Evolutionary conservation across 2,888 invertebrate species (phyloP).

Genomic region (Melinaea menophilus): DNA sequence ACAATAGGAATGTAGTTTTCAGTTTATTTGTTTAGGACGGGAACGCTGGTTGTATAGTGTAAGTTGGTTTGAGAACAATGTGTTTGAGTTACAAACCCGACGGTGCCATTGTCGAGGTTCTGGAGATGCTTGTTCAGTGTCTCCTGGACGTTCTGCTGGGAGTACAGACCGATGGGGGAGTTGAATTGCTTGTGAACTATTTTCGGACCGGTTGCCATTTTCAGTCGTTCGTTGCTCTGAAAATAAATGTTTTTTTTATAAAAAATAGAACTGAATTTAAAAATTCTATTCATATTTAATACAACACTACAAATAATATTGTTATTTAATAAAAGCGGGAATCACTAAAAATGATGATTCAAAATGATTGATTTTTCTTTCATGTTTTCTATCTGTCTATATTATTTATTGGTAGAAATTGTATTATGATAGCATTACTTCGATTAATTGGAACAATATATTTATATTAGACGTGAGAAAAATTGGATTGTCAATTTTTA

Average conservation of each 20-base stretch:
- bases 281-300: too few species aligned
- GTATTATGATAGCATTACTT: constrained; percentile 12
- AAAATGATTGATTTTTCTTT: background rate
- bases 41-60: constrained; percentile 14
- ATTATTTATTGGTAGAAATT: constrained; percentile 5
- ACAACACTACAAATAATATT: too few species aligned
- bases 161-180: constrained; percentile 91
- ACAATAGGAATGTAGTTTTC: constrained; percentile 16
- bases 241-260: constrained; percentile 35
- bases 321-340: too few species aligned
- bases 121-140: constrained; percentile 87
- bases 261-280: too few species aligned
- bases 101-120: constrained; percentile 86
- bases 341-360: background rate
- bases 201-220: constrained; percentile 84
- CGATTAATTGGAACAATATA: constrained; percentile 30
- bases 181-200: constrained; percentile 94
- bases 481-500: constrained; percentile 63
- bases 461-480: constrained; percentile 41
- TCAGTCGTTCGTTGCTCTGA: constrained; percentile 74
- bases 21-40: constrained; percentile 27
- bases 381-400: background rate
- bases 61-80: constrained; percentile 24
- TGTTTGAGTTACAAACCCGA: constrained; percentile 81
- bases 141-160: constrained; percentile 87